Evolutionary conservation across 2,797 vertebrate species (phyloP).

Genomic region (Sebastes kiyomatsui): DNA sequence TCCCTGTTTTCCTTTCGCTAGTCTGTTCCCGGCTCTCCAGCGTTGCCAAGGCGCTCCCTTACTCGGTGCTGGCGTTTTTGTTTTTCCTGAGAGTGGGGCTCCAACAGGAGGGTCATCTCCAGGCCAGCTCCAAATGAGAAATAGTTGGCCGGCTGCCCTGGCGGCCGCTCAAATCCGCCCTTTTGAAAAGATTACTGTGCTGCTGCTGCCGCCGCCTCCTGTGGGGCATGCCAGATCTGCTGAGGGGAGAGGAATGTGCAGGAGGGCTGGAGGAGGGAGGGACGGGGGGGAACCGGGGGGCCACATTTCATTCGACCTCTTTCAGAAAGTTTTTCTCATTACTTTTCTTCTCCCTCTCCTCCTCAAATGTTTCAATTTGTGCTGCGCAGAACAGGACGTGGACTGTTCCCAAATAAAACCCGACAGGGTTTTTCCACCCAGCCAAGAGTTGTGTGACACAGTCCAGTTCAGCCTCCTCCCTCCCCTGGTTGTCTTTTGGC

Average conservation of each 20-base stretch:
- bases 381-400: slow-evolving; percentile 58
- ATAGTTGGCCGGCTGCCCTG: slow-evolving; percentile 83
- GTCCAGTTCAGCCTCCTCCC: slow-evolving; percentile 46
- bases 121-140: slow-evolving; percentile 86
- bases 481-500: slow-evolving; percentile 61
- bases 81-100: slow-evolving; percentile 80
- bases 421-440: slow-evolving; percentile 71
- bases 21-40: slow-evolving; percentile 71
- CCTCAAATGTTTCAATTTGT: slow-evolving; percentile 72
- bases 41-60: slow-evolving; percentile 80
- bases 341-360: slow-evolving; percentile 67
- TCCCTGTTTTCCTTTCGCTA: slow-evolving; percentile 77
- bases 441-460: slow-evolving; percentile 62
- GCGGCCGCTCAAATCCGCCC: slow-evolving; percentile 83
- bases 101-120: slow-evolving; percentile 83
- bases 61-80: slow-evolving; percentile 75
- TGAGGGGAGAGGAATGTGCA: slow-evolving; percentile 81
- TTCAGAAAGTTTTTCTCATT: slow-evolving; percentile 80
- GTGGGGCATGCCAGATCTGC: slow-evolving; percentile 80
- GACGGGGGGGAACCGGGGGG: slow-evolving; percentile 45
- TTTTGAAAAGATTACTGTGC: slow-evolving; percentile 86
- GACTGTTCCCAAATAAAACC: slow-evolving; percentile 75
- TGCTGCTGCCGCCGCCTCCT: slow-evolving; percentile 79
- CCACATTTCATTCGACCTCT: slow-evolving; percentile 77
- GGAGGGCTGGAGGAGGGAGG: slow-evolving; percentile 68